These are phyloP conservation scores for Lamprotornis superbus DNA, from an alignment of 2,113 vertebrate genomes.

Conservation along the genomic window DNA sequence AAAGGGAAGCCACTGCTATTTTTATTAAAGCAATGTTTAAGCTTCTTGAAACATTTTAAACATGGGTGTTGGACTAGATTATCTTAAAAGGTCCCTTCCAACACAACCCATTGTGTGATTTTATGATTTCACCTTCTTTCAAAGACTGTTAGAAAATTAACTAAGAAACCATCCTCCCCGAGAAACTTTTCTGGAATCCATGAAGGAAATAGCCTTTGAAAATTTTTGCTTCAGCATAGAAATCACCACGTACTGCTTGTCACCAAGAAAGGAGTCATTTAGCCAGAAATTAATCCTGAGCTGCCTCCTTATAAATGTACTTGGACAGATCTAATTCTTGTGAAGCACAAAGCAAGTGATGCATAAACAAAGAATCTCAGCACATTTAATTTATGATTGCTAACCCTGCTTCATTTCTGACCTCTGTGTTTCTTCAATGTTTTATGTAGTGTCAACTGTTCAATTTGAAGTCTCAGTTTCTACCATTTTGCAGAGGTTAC, in stretches of 20 bases:
- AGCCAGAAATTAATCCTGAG: conserved; percentile 6
- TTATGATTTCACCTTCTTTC: neutral
- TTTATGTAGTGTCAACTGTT: neutral
- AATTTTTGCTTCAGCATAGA: neutral
- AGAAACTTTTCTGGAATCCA: neutral
- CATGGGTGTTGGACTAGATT: neutral
- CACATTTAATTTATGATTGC: neutral
- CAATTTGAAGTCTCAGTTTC: neutral
- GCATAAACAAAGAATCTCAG: neutral
- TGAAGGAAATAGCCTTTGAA: neutral
- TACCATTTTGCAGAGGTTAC: neutral
- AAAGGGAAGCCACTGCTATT: neutral
- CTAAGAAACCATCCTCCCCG: neutral
- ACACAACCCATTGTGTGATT: neutral
- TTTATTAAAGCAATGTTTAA: neutral
- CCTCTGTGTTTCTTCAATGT: neutral
- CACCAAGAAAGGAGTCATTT: conserved; percentile 10
- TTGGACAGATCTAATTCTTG: neutral
- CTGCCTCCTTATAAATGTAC: neutral
- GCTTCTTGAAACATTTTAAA: neutral
- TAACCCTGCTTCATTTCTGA: neutral
- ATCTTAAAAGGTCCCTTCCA: neutral
- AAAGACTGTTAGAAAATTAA: neutral
- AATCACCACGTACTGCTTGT: neutral
- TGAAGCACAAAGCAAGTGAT: neutral